phyloP scores from a whole-genome alignment of 2,888 invertebrate genomes.

The Epicampocera succincta region DNA sequence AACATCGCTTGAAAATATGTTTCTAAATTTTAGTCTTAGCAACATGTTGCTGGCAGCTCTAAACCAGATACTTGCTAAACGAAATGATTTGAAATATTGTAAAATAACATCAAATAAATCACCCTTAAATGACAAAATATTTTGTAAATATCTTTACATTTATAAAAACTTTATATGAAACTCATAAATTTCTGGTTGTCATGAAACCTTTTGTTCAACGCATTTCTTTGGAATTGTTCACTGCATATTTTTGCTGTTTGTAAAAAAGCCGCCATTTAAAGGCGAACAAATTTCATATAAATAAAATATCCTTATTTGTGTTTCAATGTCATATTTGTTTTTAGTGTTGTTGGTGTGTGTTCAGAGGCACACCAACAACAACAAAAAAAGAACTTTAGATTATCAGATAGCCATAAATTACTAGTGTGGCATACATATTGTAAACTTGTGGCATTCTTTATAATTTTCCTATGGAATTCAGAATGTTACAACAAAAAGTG shows the following conservation, averaged over 20 bases:
- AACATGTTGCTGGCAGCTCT: constrained; percentile 20
- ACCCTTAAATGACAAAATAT: constrained; percentile 12
- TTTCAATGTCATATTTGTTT: constrained; percentile 64
- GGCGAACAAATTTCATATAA: not conserved
- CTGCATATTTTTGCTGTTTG: not conserved
- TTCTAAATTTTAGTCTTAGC: not conserved
- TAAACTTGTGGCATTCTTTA: constrained; percentile 7
- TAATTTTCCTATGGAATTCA: constrained; percentile 26
- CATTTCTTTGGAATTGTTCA: constrained; percentile 52
- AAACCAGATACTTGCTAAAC: not conserved
- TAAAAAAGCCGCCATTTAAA: constrained; percentile 47
- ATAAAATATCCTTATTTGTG: constrained; percentile 58
- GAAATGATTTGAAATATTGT: not conserved
- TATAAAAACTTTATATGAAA: constrained; percentile 36
- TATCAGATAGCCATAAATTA: constrained; percentile 61
- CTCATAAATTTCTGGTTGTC: constrained; percentile 53
- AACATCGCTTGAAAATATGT: too few relatives aligned
- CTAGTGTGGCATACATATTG: constrained; percentile 52
- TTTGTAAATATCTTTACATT: constrained; percentile 1
- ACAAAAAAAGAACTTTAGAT: constrained; percentile 23
- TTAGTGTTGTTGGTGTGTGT: not conserved
- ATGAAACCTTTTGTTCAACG: constrained; percentile 45
- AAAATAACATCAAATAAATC: constrained; percentile 33
- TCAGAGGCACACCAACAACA: too few relatives aligned
- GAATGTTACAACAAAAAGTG: constrained; percentile 28